phyloP scores from a whole-genome alignment of 2,888 invertebrate genomes.

The Sminthurides aquaticus region DNA sequence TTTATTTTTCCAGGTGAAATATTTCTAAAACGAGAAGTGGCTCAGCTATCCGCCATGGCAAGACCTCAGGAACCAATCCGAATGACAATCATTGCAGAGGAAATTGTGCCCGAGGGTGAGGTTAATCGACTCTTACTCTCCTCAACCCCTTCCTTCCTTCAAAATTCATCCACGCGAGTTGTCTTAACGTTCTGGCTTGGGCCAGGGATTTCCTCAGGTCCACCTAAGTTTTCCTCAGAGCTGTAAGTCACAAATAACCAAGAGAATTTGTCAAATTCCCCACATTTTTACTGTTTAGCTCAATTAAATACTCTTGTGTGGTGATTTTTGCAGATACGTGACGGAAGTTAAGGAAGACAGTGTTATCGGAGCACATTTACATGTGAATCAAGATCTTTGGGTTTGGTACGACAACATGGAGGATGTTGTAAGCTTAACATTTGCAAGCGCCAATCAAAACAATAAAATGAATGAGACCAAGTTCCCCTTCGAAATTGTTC shows the following conservation, averaged over 20 bases:
- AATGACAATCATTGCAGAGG: conserved; percentile 76
- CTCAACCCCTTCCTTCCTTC: conserved; percentile 50
- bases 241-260: conserved; percentile 28
- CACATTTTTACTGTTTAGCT: no score
- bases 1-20: conserved; percentile 56
- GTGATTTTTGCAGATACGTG: conserved; percentile 34
- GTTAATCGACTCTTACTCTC: conserved; percentile 25
- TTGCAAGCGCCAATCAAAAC: conserved; percentile 15
- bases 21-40: conserved; percentile 61
- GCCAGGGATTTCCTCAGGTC: conserved; percentile 29
- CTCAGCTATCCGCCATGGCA: conserved; percentile 70
- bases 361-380: conserved; percentile 24
- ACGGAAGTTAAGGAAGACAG: conserved; percentile 43
- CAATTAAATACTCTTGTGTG: no score
- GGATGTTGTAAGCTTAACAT: conserved; percentile 33
- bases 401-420: conserved; percentile 36
- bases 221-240: conserved; percentile 37
- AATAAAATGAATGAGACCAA: conserved; percentile 16
- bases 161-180: conserved; percentile 59
- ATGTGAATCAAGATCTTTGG: conserved; percentile 22
- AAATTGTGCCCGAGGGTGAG: conserved; percentile 53
- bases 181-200: conserved; percentile 61
- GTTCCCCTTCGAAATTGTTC: conserved; percentile 66
- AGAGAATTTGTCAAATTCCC: no score
- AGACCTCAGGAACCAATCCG: conserved; percentile 76